These are phyloP conservation scores for Oncorhynchus kisutch DNA, from an alignment of 2,113 vertebrate genomes.

Conservation along the genomic window DNA sequence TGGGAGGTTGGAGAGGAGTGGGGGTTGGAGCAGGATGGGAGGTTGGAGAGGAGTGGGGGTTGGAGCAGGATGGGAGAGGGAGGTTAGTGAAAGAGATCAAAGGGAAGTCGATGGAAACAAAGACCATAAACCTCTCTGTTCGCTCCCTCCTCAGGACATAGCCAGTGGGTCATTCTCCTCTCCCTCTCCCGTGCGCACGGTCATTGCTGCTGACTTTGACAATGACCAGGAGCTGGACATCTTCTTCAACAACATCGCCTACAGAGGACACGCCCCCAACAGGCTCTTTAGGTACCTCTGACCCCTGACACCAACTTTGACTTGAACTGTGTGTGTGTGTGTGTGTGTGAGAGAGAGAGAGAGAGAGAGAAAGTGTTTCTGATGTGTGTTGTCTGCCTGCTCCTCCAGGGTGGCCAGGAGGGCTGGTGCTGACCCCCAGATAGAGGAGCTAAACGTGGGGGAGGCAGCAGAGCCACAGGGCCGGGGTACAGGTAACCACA, in stretches of 20 bases:
- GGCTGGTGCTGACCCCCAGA: constrained; percentile 77
- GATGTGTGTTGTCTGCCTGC: neutral
- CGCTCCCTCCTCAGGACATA: constrained; percentile 75
- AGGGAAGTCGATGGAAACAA: neutral
- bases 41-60: neutral
- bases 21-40: no score
- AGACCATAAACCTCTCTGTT: neutral
- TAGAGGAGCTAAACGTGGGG: constrained; percentile 85
- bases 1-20: no score
- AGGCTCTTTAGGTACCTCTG: constrained; percentile 84
- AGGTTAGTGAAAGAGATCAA: neutral
- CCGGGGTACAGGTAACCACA: constrained; percentile 83
- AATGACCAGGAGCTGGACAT: constrained; percentile 90
- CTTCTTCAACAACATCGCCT: constrained; percentile 95
- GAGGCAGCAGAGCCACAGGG: constrained; percentile 88
- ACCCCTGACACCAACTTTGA: neutral
- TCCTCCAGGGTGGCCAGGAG: constrained; percentile 78
- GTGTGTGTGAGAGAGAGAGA: no score
- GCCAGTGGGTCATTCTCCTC: constrained; percentile 82
- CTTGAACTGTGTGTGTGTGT: neutral
- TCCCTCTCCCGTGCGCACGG: constrained; percentile 85
- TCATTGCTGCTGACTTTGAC: constrained; percentile 90
- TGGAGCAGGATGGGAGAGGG: neutral
- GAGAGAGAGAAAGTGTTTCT: neutral
- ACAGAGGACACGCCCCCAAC: constrained; percentile 82